phyloP scores from a whole-genome alignment of 2,888 invertebrate genomes.

The Xanthia togata region DNA sequence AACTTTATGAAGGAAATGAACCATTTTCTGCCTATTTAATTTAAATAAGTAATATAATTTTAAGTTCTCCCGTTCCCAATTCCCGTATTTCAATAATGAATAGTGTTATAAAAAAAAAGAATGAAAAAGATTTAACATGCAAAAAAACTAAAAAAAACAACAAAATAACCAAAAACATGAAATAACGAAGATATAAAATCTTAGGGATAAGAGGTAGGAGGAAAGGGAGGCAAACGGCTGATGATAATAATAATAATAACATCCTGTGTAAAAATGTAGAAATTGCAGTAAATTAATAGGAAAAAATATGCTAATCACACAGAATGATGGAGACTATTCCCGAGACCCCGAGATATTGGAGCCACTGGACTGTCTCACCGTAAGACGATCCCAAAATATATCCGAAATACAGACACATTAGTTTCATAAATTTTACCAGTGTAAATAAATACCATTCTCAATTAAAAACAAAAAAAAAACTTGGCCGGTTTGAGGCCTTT shows the following conservation, averaged over 20 bases:
- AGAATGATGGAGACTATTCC: constrained; percentile 83
- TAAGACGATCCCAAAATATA: constrained; percentile 73
- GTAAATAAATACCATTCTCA: constrained; percentile 66
- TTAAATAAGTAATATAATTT: too few relatives aligned
- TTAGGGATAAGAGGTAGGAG: background rate
- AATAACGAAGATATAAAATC: background rate
- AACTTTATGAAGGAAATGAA: background rate
- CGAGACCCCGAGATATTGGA: constrained; percentile 74
- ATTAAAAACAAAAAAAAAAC: constrained; percentile 7
- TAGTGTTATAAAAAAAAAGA: background rate
- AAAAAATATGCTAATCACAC: constrained; percentile 67
- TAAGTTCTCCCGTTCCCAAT: background rate
- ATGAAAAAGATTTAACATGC: background rate
- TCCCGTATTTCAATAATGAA: background rate
- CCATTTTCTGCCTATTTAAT: background rate
- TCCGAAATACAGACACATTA: constrained; percentile 66
- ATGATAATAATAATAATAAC: background rate
- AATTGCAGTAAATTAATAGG: constrained; percentile 31
- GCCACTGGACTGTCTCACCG: constrained; percentile 72
- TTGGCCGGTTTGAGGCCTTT: constrained; percentile 7
- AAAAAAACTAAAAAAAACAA: background rate
- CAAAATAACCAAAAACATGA: background rate
- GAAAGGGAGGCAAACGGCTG: too few relatives aligned
- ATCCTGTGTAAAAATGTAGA: background rate
- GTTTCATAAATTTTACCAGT: constrained; percentile 68